Evolutionary conservation across 2,113 vertebrate species (phyloP).

Genomic region (Anser brachyrhynchus): DNA sequence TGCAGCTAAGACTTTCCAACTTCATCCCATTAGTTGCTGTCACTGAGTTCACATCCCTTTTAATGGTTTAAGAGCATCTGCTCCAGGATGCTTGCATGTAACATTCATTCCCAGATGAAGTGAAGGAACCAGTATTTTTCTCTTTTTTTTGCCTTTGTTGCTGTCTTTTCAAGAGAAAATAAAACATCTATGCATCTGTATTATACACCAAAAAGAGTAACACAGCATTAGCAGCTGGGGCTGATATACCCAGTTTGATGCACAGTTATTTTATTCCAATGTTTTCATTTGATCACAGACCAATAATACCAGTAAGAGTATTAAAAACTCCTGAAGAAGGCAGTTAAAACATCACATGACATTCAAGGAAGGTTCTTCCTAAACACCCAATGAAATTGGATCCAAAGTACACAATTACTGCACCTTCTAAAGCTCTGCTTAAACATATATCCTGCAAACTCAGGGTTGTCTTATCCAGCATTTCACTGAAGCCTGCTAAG

Average conservation of each 20-base stretch:
- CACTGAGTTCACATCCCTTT: not conserved
- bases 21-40: not conserved
- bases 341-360: not conserved
- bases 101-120: not conserved
- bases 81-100: not conserved
- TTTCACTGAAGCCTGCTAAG: not conserved
- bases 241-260: not conserved
- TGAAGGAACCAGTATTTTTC: not conserved
- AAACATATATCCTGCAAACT: not conserved
- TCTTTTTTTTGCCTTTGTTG: not conserved
- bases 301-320: not conserved
- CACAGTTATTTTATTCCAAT: not conserved
- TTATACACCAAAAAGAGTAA: not conserved
- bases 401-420: not conserved
- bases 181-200: not conserved
- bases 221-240: not conserved
- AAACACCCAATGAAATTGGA: not conserved
- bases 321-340: not conserved
- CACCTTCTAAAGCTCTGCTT: not conserved
- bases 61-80: not conserved
- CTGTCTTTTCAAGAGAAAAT: not conserved
- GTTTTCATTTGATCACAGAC: not conserved
- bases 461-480: not conserved
- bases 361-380: not conserved
- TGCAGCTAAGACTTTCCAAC: not conserved